Conservation (phyloP, 2,888 invertebrate species). For the Chymomyza procnemis region DNA sequence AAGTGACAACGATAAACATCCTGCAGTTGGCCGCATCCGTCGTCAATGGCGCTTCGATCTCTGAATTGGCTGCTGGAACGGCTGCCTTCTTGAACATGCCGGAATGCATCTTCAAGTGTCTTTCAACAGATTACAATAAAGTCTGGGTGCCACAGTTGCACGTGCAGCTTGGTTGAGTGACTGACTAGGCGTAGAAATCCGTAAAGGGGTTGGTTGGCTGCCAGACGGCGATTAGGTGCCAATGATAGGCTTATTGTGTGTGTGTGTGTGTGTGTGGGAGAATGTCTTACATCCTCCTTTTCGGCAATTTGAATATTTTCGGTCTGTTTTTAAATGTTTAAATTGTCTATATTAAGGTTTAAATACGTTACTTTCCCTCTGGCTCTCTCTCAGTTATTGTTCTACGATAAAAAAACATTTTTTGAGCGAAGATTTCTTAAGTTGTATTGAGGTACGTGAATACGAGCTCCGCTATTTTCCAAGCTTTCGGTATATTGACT, state of each 20-base stretch:
- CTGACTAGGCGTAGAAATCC: neutral
- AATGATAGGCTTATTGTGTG: neutral
- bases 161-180: slow-evolving; percentile 5
- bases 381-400: too few species aligned
- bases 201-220: neutral
- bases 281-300: neutral
- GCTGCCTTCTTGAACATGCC: too few species aligned
- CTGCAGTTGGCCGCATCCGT: slow-evolving; percentile 54
- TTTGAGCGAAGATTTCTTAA: too few species aligned
- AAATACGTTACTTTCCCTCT: too few species aligned
- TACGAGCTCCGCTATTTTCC: too few species aligned
- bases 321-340: too few species aligned
- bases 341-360: too few species aligned
- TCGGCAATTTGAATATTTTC: too few species aligned
- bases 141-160: neutral
- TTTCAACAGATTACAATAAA: slow-evolving; percentile 32
- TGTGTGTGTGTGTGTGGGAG: neutral
- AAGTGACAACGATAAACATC: slow-evolving; percentile 69
- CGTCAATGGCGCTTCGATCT: slow-evolving; percentile 6
- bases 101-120: slow-evolving; percentile 46
- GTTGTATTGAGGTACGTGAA: too few species aligned
- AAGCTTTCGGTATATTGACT: too few species aligned
- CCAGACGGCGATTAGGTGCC: neutral
- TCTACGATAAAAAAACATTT: too few species aligned
- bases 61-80: neutral